Evolutionary conservation across 2,797 vertebrate genomes (phyloP), one percentile per base, ranked within the genome.

Genomic region (Cossypha niveicapilla): DNA sequence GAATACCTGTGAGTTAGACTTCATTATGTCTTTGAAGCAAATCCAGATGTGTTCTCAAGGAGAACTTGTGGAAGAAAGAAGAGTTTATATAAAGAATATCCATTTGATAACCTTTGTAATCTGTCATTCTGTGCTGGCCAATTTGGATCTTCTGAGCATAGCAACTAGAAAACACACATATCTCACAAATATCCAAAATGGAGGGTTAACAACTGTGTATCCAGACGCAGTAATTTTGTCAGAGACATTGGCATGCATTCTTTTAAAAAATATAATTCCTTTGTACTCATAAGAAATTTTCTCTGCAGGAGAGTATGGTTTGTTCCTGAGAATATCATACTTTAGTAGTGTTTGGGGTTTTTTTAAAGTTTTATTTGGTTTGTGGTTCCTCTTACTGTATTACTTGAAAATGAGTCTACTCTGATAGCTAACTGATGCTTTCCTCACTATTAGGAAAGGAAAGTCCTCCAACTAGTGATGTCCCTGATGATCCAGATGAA

Each of bases 401-500:
- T 60, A 44, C 54, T 78, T 88, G 48, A 74, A 77, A 93, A 65
- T 34, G 35, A 86, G 21, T 9, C 39, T 85, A 34, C 39, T 60
- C 28, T 74, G 42, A 74, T 37, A 34, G 82, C 77, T 95, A 58
- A 96, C 37, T 89, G 57, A 47, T 61, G 32, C 24, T 86, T 35
- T 76, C 56, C 96, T 62, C 88, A 56, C 91, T 84, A 61, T 12
- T 95, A 99, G 99, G 98, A 94, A 98, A 98, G 93, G 99, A 99
- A 96, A 99, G 99, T 91, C 98, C 99, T 81, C 97, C 98, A n/a
- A 91, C 97, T 88, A 99, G 98, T 22, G 99, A 99, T 53, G 97
- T 96, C 6, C 97, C 98, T 7, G 99, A 99, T 82, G 99, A 99
- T 70, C 94, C 97, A 19, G 99, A 99, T 61, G 99, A 99, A 83